Base-by-base conservation (phyloP, 2,113 vertebrate species). In the Spea bombifrons region DNA sequence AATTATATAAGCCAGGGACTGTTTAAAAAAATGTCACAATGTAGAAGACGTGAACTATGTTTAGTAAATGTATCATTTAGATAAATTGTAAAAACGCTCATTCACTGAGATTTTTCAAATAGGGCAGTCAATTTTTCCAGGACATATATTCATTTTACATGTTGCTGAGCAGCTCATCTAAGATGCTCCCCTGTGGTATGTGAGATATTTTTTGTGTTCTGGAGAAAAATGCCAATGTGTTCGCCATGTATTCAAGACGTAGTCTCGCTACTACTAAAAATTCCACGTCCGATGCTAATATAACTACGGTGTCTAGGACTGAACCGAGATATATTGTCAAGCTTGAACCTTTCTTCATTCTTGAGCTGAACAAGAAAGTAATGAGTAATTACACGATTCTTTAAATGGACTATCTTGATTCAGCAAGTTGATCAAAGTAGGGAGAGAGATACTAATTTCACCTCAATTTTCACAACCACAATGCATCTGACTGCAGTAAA, bases 401-500 rank as follows among this genome's bases (percentile, higher is more conserved):
- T 63, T 44, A 85, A 83, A 53, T 10, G 80, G n/a, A 59, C 73
- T 71, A 63, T 50, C 81, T 61, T 74, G 59, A 71, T 64, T 73
- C 49, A 76, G 77, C 83, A 75, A 64, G 3, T 83, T 55, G 82
- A 71, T 82, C 66, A 74, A 44, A 81, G 64, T 86, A 84, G 81
- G 74, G 71, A 83, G 76, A 85, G 88, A 87, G 83, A 73, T 87
- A 89, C 92, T 93, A 93, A 89, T 92, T 91, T 81, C 82, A 83
- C 63, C 81, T 84, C 78, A 61, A 44, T 57, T 84, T 84, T 90
- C 88, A 83, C 82, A 85, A 90, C 90, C 90, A 90, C 85, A 75
- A 84, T 90, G 89, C 94, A 93, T 93, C 90, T 86, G 93, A 96
- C 93, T 95, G 94, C 94, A 94, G 90, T 90, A 86, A 83, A 69